phyloP scores from a whole-genome alignment of 2,888 invertebrate species.

The Epirrita christyi region DNA sequence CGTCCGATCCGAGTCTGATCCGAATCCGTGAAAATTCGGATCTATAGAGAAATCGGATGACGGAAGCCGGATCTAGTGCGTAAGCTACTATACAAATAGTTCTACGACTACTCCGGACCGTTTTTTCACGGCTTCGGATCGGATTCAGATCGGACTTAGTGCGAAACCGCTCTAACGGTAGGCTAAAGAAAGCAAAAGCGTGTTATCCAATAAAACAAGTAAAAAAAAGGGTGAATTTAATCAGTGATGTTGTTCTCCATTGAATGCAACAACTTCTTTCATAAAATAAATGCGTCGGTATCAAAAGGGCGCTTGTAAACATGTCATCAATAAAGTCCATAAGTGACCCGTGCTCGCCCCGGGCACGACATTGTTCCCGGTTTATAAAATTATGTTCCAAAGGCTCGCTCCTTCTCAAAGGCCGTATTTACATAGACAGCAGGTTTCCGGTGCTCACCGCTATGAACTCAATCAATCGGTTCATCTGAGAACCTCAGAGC shows the following conservation, averaged over 20 bases:
- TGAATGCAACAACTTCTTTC: constrained; percentile 38
- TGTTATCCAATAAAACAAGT: constrained; percentile 74
- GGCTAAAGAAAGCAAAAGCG: constrained; percentile 72
- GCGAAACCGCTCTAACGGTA: too few relatives aligned
- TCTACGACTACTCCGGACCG: too few relatives aligned
- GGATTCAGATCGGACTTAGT: too few relatives aligned
- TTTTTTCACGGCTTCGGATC: too few relatives aligned
- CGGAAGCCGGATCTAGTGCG: too few relatives aligned
- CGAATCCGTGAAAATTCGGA: too few relatives aligned
- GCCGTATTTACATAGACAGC: constrained; percentile 6
- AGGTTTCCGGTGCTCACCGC: neutral
- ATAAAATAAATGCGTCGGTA: constrained; percentile 47
- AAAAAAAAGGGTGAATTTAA: constrained; percentile 63
- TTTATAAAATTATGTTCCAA: constrained; percentile 67
- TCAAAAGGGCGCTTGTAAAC: constrained; percentile 57
- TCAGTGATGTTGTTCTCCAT: neutral
- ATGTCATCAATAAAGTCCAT: constrained; percentile 65
- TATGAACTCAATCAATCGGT: too few relatives aligned
- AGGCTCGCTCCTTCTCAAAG: constrained; percentile 24
- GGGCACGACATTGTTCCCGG: constrained; percentile 59
- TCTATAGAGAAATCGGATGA: too few relatives aligned
- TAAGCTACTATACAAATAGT: too few relatives aligned
- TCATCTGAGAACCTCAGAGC: too few relatives aligned
- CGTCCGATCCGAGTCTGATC: neutral
- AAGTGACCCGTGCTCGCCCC: constrained; percentile 57